Conservation (phyloP, 2,113 vertebrate species). For the Euleptes europaea region DNA sequence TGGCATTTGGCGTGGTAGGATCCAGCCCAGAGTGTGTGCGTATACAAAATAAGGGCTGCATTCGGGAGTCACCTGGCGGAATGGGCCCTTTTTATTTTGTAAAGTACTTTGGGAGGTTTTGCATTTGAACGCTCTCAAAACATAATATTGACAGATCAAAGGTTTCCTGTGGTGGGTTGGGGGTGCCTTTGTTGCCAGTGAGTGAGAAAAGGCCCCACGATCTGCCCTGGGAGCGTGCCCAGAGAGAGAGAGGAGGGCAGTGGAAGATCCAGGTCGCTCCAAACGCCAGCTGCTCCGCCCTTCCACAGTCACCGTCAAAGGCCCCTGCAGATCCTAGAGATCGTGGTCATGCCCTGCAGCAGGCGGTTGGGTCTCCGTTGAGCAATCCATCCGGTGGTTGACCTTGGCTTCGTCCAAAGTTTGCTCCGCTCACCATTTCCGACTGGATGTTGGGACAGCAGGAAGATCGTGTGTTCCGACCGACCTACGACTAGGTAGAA, state of each 20-base stretch:
- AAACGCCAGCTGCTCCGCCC: too few species aligned
- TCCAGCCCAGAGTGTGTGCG: too few species aligned
- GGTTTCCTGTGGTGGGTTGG: background rate
- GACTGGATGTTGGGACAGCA: background rate
- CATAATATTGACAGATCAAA: slow-evolving; percentile 21
- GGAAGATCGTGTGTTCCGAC: too few species aligned
- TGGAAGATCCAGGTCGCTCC: background rate
- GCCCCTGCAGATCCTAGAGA: background rate
- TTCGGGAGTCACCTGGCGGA: too few species aligned
- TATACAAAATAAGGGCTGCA: too few species aligned
- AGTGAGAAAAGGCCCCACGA: too few species aligned
- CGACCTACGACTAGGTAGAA: background rate
- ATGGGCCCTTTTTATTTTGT: too few species aligned
- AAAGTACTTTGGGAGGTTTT: background rate
- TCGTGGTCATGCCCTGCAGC: accelerated
- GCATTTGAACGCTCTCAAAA: background rate
- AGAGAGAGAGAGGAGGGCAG: too few species aligned
- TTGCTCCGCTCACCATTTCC: background rate
- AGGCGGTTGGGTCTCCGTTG: background rate
- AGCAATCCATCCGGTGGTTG: background rate
- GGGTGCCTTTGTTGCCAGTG: too few species aligned
- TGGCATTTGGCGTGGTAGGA: too few species aligned
- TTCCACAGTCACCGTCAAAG: background rate
- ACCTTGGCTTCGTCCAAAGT: background rate
- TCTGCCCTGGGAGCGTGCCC: too few species aligned